Evolutionary conservation across 2,797 vertebrate genomes (phyloP), one percentile per base, ranked within the genome.

Genomic region (Todus mexicanus): DNA sequence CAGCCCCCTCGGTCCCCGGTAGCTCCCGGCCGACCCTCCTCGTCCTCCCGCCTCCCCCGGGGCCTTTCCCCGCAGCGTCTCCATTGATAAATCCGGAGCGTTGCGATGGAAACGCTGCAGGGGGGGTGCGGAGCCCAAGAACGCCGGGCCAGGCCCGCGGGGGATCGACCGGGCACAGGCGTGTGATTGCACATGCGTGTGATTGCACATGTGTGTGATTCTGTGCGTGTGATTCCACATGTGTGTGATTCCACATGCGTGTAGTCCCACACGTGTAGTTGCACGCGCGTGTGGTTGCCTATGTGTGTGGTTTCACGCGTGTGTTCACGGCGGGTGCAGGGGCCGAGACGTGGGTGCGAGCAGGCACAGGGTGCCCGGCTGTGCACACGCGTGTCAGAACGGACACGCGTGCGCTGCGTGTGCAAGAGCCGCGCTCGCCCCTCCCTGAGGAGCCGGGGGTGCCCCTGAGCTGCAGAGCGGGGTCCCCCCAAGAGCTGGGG

Each of bases 31-130:
- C 79, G 53, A 6, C 57, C 43, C 60, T 23, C 66, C 59, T 21
- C 54, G 45, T 22, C 25, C 53, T 68, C 61, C 79, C 26, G 2
- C 83, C 87, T 64, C 84, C 40, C 75, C 26, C 5, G 2, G 75
- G 74, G 87, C 45, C 1, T n/a, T 71, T 86, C 88, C 90, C 92
- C 68, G 69, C 84, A 85, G 72, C 1, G 22, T 60, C 72, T 85
- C 90, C 94, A 95, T 95, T 92, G 90, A 95, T 92, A 95, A 92
- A 95, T 60, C 87, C 42, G 45, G 68, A 85, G 92, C 56, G 76
- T 93, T 93, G 89, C 87, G 87, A 79, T 8, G 50, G 92, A 23
- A 68, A 90, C 21, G 14, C 72, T 87, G 92, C 83, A 7, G 54
- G 19, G 87, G 89, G 84, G 80, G 17, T 19, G n/a, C n/a, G n/a